Evolutionary conservation across 2,113 vertebrate genomes (phyloP).

Genomic region (Brachionichthys hirsutus): DNA sequence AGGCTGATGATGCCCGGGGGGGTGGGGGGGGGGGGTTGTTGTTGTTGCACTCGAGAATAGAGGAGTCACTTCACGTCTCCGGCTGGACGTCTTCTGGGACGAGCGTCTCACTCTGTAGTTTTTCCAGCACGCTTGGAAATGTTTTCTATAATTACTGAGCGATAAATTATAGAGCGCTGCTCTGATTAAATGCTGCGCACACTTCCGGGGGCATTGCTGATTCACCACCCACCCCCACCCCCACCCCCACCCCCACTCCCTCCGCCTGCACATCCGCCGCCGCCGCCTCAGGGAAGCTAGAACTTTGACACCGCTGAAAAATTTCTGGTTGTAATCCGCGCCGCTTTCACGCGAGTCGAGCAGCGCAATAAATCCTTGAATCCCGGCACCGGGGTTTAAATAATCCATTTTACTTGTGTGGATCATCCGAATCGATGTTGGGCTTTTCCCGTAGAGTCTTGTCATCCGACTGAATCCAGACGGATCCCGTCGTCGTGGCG

Average conservation of each 20-base stretch:
- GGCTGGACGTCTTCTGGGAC: conserved; percentile 29
- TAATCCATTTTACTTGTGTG: not conserved
- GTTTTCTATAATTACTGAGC: conserved; percentile 11
- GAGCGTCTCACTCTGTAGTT: not conserved
- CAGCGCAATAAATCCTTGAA: not conserved
- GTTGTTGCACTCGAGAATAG: conserved; percentile 13
- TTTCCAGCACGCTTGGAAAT: not conserved
- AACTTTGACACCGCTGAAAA: not conserved
- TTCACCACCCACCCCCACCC: conserved; percentile 1
- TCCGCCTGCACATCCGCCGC: too few species aligned
- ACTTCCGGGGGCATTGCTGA: not conserved
- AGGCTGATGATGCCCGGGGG: conserved; percentile 18
- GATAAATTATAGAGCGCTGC: not conserved
- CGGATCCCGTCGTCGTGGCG: too few species aligned
- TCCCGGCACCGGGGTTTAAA: not conserved
- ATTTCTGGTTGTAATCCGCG: conserved; percentile 2
- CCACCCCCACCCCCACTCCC: conserved; percentile 9
- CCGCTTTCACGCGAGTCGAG: not conserved
- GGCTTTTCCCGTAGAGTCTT: not conserved
- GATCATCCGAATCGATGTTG: not conserved
- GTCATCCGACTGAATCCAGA: too few species aligned
- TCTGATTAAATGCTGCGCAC: conserved; percentile 10
- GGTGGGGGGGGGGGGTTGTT: not conserved
- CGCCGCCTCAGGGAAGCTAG: conserved; percentile 2
- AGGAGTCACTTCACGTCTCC: conserved; percentile 24